Conservation (phyloP, 2,113 vertebrate species). For the Globicephala melas region DNA sequence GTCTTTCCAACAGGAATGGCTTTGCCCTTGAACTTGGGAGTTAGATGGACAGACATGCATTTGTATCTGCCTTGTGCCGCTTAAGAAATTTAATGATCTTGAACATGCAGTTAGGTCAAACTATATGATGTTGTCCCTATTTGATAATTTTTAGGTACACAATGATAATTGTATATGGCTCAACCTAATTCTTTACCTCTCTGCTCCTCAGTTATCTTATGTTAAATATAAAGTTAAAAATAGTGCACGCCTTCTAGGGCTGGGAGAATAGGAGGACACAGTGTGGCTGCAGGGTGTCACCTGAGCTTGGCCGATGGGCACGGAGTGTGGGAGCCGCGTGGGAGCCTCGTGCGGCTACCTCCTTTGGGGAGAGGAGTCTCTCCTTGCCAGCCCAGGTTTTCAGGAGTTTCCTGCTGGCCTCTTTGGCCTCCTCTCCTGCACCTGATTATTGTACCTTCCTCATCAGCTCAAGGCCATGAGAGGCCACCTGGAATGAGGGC, state of each 20-base stretch:
- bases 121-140: background rate
- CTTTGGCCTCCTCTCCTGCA: background rate
- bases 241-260: background rate
- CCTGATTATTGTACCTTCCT: background rate
- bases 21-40: constrained; percentile 37
- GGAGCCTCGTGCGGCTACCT: too few species aligned
- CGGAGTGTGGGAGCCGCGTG: too few species aligned
- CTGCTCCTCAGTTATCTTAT: background rate
- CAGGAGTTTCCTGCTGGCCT: background rate
- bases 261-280: background rate
- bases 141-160: background rate
- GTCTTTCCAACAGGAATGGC: background rate
- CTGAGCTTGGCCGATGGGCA: background rate
- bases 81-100: background rate
- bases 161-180: background rate
- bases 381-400: background rate
- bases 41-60: background rate
- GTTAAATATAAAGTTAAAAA: background rate
- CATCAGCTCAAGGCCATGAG: background rate
- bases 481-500: background rate
- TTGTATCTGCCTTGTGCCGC: background rate
- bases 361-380: background rate
- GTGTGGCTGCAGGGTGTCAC: too few species aligned
- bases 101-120: background rate
- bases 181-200: background rate